phyloP scores from a whole-genome alignment of 2,888 invertebrate species.

The Mechanitis mazaeus region DNA sequence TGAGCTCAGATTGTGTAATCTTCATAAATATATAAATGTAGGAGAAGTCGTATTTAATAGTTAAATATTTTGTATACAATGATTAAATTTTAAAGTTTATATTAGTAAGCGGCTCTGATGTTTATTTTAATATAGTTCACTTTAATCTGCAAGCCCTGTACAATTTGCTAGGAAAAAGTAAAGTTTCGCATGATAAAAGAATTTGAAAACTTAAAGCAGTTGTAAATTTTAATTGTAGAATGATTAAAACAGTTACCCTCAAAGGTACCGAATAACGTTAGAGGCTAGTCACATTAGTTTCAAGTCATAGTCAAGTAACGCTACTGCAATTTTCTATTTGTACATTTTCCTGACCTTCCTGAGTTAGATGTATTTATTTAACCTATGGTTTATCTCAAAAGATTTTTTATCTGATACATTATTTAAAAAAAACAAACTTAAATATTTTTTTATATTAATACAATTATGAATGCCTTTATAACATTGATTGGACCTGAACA shows the following conservation, averaged over 20 bases:
- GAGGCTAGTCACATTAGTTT: constrained; percentile 16
- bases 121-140: not conserved
- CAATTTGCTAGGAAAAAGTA: not conserved
- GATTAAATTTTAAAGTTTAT: not conserved
- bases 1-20: no score
- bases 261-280: constrained; percentile 19
- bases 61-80: no score
- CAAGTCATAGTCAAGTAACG: constrained; percentile 23
- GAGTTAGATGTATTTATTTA: not conserved
- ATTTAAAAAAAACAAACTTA: no score
- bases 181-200: not conserved
- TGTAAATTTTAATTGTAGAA: constrained; percentile 3
- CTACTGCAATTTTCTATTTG: constrained; percentile 24
- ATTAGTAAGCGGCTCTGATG: not conserved
- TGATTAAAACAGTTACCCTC: constrained; percentile 8
- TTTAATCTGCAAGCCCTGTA: not conserved
- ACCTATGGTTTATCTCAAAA: not conserved
- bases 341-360: constrained; percentile 12
- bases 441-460: no score
- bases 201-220: not conserved
- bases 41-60: no score
- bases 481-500: no score
- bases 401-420: not conserved
- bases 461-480: no score
- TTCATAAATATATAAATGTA: no score